Evolutionary conservation across 2,888 invertebrate genomes (phyloP).

Genomic region (Dyspetes luteomarginatus): DNA sequence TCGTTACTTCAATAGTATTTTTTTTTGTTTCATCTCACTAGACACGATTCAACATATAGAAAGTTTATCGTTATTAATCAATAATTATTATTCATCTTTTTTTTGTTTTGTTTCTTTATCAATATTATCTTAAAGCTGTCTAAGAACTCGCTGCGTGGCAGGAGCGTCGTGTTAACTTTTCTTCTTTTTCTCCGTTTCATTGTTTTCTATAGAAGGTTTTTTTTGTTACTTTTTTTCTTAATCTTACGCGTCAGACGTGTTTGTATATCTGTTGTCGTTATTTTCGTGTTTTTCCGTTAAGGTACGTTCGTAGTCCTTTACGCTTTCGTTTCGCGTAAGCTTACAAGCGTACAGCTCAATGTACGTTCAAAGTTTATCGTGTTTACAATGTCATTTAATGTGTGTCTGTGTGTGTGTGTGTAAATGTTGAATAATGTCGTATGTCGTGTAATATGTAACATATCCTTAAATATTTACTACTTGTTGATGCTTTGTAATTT

Average conservation of each 20-base stretch:
- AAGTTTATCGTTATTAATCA: conserved; percentile 82
- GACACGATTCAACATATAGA: conserved; percentile 83
- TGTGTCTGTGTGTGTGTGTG: conserved; percentile 16
- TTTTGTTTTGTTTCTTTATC: conserved; percentile 69
- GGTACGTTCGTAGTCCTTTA: conserved; percentile 78
- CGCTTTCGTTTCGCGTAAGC: conserved; percentile 62
- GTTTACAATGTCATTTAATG: conserved; percentile 4
- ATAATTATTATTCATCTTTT: conserved; percentile 81
- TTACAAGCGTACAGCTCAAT: no score
- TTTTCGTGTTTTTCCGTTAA: conserved; percentile 67
- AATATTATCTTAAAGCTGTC: conserved; percentile 82
- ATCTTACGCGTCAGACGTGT: conserved; percentile 60
- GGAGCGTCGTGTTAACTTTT: conserved; percentile 75
- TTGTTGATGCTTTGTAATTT: conserved; percentile 81
- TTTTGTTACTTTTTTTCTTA: conserved; percentile 60
- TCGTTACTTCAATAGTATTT: conserved; percentile 78
- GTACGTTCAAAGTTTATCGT: conserved; percentile 6
- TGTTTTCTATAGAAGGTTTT: conserved; percentile 47
- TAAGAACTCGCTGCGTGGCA: conserved; percentile 82
- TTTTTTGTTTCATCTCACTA: conserved; percentile 78
- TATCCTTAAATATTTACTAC: conserved; percentile 80
- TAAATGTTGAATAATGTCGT: conserved; percentile 28
- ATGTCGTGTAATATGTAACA: conserved; percentile 67
- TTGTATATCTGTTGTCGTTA: conserved; percentile 41
- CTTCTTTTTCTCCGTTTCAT: conserved; percentile 63